Evolutionary conservation across 2,888 invertebrate genomes (phyloP), one percentile per base, ranked within the genome.

Genomic region (Harpagoxenus sublaevis): DNA sequence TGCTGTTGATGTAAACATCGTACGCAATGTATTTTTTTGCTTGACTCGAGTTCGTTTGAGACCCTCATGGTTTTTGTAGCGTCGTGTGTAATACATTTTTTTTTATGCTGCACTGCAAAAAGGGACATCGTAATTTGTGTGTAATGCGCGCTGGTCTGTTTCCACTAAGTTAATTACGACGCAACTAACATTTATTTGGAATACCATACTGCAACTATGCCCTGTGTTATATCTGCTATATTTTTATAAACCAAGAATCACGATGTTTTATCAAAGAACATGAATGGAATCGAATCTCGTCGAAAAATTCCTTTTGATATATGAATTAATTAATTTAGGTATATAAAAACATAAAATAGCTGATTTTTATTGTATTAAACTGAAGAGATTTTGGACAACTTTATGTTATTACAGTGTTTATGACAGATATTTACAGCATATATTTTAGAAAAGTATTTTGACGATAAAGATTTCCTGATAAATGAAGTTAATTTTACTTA

Each of bases 91-190:
- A 63, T 75, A 63, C 23, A 35, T 35, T 63, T 75, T 53, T 75
- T 75, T 65, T 77, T 39, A 63, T 10, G 18, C 9, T 18, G 35
- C 35, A 5, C 23, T 77, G 12, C 12, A 31, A 55, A 55, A 66
- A 78, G n/a, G 6, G 31, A 66, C 12, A 78, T 15, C 18, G 42
- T 78, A 78, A 78, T 66, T 78, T 78, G 42, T 77, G 42, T 77
- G 42, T 77, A 65, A 77, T 77, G 65, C 28, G 42, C n/a, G 42
- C n/a, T n/a, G 42, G 66, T 78, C n/a, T 42, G 53, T 55, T 77
- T 66, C 9, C 28, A 12, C 63, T 23, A 55, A 18, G 53, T 78
- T 77, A 78, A 78, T 66, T 66, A 55, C 55, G 0, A 42, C 39
- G 28, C 31, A 2, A n/a, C 55, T 78, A 28, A 77, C 66, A 77